Evolutionary conservation across 1,140 invertebrate species (phyloP), one percentile per base, ranked within the genome.

Genomic region (Pomacea maculata): DNA sequence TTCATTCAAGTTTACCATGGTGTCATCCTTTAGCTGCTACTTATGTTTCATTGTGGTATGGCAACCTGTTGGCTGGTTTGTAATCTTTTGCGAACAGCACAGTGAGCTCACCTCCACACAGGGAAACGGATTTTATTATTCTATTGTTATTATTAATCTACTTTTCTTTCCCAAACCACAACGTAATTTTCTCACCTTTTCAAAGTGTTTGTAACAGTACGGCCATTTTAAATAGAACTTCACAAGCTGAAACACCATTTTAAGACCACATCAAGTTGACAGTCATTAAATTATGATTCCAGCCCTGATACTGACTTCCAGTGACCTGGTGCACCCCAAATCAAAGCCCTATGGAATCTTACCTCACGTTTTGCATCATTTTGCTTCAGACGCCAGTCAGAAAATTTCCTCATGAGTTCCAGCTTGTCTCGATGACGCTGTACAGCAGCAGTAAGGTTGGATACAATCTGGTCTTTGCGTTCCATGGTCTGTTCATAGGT

Each of bases 401-500:
- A 85, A 81, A 91, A 91, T 45, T 85, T 88, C 64, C 85, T 85
- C 78, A 87, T 78, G 79, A 88, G 85, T 15, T 89, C 84, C 34
- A 82, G 78, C 67, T 88, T 88, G 21, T 91, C 89, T 77, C 83
- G 85, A 80, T 90, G 88, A 83, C 87, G 89, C 78, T 88, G 86
- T 75, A 91, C 76, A n/a, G 87, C 89, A n/a, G 85, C 75, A 19
- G 88, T 90, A 25, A 91, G 83, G 77, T 91, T 90, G 14, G 88
- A 85, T 45, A 91, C 90, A 61, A 90, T 86, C 74, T 87, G 81
- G 78, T 91, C 90, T 78, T 91, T 91, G 9, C 89, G 83, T 75
- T 87, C 82, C 25, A 90, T 88, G 14, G 89, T 89, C 72, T 87
- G 82, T 80, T 91, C 89, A 65, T 89, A 90, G 2, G 89, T 90